phyloP scores from a whole-genome alignment of 2,797 vertebrate species.

The Notamacropus eugenii region DNA sequence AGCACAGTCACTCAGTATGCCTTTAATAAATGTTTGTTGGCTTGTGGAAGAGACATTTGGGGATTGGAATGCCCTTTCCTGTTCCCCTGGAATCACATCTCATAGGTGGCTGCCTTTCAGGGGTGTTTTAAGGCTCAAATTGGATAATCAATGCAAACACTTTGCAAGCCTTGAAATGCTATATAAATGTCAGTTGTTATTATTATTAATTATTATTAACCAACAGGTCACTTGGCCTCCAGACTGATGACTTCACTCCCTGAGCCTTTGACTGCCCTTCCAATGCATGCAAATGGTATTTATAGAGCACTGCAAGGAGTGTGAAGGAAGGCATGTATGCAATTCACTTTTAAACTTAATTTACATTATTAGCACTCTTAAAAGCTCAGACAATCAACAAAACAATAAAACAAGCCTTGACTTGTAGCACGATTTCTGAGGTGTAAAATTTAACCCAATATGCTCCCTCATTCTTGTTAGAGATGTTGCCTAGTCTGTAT shows the following conservation, averaged over 20 bases:
- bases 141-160: no score
- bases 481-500: neutral
- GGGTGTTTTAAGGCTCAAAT: neutral
- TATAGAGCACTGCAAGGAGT: neutral
- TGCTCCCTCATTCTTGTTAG: neutral
- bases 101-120: neutral
- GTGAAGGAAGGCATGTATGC: neutral
- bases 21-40: neutral
- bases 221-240: neutral
- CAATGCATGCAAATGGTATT: neutral
- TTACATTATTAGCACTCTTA: neutral
- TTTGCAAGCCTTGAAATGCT: no score
- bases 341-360: neutral
- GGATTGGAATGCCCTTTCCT: neutral
- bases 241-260: neutral
- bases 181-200: neutral
- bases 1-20: rapidly evolving
- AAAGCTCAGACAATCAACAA: neutral
- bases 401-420: neutral
- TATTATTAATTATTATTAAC: neutral
- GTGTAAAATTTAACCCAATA: neutral
- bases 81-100: neutral
- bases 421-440: neutral
- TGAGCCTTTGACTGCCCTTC: neutral
- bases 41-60: neutral